Percentiles rank a stretch among this genome's conserved stretches.
phyloP scores from a whole-genome alignment of 2,113 vertebrate genomes.

The Ptilonorhynchus violaceus region DNA sequence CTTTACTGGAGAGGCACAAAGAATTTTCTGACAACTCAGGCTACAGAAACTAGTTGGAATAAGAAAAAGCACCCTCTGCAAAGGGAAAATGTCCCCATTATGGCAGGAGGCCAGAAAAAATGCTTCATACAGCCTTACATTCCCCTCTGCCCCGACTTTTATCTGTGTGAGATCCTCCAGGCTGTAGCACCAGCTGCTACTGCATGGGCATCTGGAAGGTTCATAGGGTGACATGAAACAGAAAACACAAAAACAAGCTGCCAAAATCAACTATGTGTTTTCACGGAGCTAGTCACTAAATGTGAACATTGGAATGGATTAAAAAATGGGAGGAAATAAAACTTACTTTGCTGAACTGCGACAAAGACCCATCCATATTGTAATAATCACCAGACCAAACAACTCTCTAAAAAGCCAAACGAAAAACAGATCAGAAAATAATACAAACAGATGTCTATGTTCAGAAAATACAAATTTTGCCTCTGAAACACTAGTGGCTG shows the following conservation, averaged over 20 bases:
- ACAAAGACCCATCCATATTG: conserved; percentile 86
- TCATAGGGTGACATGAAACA: not conserved
- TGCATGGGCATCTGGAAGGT: not conserved
- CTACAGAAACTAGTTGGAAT: not conserved
- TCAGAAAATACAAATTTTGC: not conserved
- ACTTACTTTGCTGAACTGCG: conserved; percentile 86
- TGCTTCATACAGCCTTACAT: not conserved
- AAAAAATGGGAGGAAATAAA: not conserved
- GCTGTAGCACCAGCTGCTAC: not conserved
- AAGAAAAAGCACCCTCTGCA: not conserved
- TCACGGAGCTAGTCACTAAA: not conserved
- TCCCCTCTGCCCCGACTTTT: not conserved
- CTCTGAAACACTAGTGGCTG: not conserved
- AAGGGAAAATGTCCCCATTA: not conserved
- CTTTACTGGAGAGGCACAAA: not conserved
- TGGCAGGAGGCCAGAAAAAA: not conserved
- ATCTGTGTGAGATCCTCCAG: not conserved
- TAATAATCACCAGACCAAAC: conserved; percentile 83
- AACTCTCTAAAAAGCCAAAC: conserved; percentile 79
- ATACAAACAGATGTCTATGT: not conserved
- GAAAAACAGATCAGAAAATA: not conserved
- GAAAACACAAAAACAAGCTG: not conserved
- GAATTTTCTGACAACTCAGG: not conserved
- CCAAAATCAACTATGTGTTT: not conserved
- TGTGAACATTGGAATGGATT: not conserved